Conservation (phyloP, 1,140 invertebrate genomes). For the Ceratitis capitata region DNA sequence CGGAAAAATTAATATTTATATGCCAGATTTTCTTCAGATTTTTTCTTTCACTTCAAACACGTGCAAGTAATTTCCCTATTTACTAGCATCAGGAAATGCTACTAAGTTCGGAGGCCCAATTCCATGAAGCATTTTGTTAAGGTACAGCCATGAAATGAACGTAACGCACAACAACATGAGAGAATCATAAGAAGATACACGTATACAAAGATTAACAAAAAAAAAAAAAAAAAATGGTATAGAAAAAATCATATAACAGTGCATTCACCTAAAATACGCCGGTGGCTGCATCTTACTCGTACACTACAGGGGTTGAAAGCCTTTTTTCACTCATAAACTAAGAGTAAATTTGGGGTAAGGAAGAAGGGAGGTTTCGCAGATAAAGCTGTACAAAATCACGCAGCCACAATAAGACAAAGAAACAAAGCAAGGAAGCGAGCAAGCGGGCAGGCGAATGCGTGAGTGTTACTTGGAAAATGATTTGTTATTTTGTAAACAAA, state of each 20-base stretch:
- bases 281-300: neutral
- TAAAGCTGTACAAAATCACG: conserved; percentile 6
- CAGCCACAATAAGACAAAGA: conserved; percentile 17
- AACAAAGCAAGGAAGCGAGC: neutral
- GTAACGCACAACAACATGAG: neutral
- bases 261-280: conserved; percentile 30
- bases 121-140: neutral
- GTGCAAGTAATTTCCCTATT: no score
- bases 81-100: neutral
- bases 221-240: neutral
- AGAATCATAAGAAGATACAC: neutral
- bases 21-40: no score
- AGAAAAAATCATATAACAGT: neutral
- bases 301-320: conserved; percentile 17
- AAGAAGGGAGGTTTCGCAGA: neutral
- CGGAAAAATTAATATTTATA: no score
- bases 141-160: neutral
- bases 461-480: neutral
- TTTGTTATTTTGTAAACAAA: conserved; percentile 38
- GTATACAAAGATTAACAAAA: neutral
- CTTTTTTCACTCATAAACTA: neutral
- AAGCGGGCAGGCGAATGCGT: no score
- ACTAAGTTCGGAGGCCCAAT: neutral
- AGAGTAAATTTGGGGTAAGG: neutral
- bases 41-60: no score